Conservation (phyloP, 2,113 vertebrate species). For the Corvus hawaiiensis region DNA sequence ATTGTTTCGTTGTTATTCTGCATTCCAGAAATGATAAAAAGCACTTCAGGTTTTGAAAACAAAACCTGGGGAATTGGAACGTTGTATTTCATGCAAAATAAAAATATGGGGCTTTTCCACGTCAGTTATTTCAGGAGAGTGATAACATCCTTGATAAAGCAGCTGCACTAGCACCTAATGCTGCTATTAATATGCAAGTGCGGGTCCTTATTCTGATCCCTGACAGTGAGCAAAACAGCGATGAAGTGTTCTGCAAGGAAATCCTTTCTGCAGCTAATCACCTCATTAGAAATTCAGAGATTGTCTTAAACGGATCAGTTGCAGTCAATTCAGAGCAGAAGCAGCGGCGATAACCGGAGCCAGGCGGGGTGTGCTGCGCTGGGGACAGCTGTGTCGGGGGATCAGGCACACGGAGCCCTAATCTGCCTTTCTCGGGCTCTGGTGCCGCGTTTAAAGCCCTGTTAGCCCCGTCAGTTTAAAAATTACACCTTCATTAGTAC, state of each 20-base stretch:
- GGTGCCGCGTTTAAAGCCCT: neutral
- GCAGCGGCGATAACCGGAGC: neutral
- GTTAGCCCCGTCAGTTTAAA: neutral
- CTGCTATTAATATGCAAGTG: neutral
- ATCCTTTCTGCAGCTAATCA: neutral
- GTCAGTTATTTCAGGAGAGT: neutral
- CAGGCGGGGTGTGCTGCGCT: rapidly evolving
- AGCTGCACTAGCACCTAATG: neutral
- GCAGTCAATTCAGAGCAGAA: neutral
- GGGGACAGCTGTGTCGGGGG: rapidly evolving
- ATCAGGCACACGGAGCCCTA: rapidly evolving
- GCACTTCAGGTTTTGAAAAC: neutral
- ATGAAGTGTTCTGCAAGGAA: neutral
- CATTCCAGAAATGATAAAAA: neutral
- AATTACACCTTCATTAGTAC: neutral
- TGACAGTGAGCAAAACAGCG: neutral
- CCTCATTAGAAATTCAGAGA: neutral
- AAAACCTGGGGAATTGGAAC: neutral
- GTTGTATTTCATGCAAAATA: neutral
- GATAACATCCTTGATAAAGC: neutral
- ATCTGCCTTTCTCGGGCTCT: neutral
- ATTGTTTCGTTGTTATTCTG: neutral
- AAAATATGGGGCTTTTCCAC: neutral
- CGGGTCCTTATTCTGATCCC: neutral
- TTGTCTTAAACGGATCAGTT: neutral